Evolutionary conservation across 2,888 invertebrate genomes (phyloP), one percentile per base, ranked within the genome.

Genomic region (Hirudinaria manillensis): DNA sequence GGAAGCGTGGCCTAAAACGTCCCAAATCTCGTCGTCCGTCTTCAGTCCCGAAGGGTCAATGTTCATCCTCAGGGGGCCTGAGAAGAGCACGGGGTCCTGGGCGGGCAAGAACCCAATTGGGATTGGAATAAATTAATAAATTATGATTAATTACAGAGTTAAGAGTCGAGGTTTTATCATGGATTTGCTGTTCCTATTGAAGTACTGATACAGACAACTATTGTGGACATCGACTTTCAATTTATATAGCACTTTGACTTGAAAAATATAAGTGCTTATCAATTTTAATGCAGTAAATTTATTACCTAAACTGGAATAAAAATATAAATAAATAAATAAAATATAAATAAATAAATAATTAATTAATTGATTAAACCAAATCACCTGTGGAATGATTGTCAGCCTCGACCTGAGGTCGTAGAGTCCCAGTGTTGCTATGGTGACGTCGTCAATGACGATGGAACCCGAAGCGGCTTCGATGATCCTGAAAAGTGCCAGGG

Each of bases 51-150:
- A 93, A 4, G 96, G 96, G 88, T 96, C 96, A 78, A 96, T 88
- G 87, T 96, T 96, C 87, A 92, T 89, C 73, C 95, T 89, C 80
- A 96, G 87, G 3, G 91, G 90, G 71, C 95, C 95, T n/a, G 93
- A 93, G 87, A 96, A 96, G 76, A 96, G 88, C 72, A 95, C 93
- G 0, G 95, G 94, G 87, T 96, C 95, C 87, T 96, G 72, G 83
- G 82, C 91, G 89, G 81, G 93, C 85, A 36, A 80, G 79, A 32
- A 56, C 16, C 1, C 24, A 16, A 53, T 53, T 53, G 53, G n/a
- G n/a, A n/a, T n/a, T n/a, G n/a, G n/a, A n/a, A n/a, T n/a, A n/a
- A n/a, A n/a, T n/a, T n/a, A n/a, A n/a, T n/a, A n/a, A n/a, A n/a
- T n/a, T n/a, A n/a, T 16, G 32, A 65, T 10, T 27, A 27, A 61